phyloP scores from a whole-genome alignment of 2,113 vertebrate genomes.

The Sylvia atricapilla region DNA sequence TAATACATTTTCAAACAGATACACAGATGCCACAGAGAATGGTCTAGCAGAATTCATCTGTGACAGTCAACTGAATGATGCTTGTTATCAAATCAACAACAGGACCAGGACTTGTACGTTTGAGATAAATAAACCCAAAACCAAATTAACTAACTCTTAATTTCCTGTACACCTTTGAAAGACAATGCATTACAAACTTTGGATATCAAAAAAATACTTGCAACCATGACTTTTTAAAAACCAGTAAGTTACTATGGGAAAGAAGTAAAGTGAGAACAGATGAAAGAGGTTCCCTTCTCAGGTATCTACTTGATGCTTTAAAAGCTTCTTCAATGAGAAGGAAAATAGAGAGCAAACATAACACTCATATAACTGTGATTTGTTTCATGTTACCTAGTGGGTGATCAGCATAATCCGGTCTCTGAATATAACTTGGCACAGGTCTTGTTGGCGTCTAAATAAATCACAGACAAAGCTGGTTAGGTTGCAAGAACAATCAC shows the following conservation, averaged over 20 bases:
- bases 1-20: not conserved
- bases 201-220: not conserved
- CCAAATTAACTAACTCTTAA: not conserved
- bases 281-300: not conserved
- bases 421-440: conserved; percentile 93
- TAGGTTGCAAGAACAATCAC: not conserved
- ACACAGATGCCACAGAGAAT: not conserved
- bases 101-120: not conserved
- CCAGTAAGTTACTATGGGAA: not conserved
- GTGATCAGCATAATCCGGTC: conserved; percentile 97
- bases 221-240: not conserved
- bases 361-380: not conserved
- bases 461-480: conserved; percentile 9
- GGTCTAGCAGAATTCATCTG: not conserved
- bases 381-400: conserved; percentile 85
- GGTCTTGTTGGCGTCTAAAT: conserved; percentile 89
- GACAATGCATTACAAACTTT: not conserved
- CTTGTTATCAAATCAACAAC: not conserved
- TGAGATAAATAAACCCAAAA: not conserved
- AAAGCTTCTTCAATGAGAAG: not conserved
- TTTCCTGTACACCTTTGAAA: not conserved
- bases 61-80: not conserved
- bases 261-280: not conserved
- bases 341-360: not conserved
- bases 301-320: not conserved